Base-by-base conservation (phyloP, 2,797 vertebrate species). In the Lates japonicus region DNA sequence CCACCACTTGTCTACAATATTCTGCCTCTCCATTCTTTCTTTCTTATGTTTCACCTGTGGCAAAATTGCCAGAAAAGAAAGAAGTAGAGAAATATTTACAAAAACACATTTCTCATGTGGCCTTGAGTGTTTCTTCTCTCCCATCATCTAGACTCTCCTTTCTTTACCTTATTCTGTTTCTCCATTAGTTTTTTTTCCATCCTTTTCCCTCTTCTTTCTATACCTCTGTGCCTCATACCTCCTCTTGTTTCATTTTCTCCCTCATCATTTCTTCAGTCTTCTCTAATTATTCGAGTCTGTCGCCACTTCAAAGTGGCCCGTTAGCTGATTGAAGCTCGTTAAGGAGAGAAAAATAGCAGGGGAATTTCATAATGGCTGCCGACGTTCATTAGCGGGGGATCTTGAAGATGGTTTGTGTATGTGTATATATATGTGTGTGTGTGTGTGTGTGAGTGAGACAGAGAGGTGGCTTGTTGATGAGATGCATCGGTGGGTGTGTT, bases 251-350 rank as follows among this genome's bases (percentile, higher is more conserved):
- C 16, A 5, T 49, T 63, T 52, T 42, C 41, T 2, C 14, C 22
- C 0, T 7, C 67, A 44, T 73, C 75, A 19, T 49, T 73, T 72
- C 62, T 25, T 85, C 80, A 35, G 68, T 85, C 64, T 87, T 88
- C 33, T 72, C 70, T 90, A 85, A 87, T 90, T 79, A 87, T 86
- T 76, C 0, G 12, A 89, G 76, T 84, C 69, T 84, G 80, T 78
- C n/a, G 1, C 70, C 48, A 80, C 84, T 88, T 90, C 85, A 85
- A 81, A 88, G 90, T 70, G 80, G 79, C 41, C 65, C 14, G 58
- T 82, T 86, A 74, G 84, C 75, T 85, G 90, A 91, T 88, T 87
- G 82, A 86, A 88, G 70, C 85, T 90, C 20, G 64, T 89, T 87
- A 88, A 74, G 65, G 46, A 61, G 49, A 67, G 75, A 88, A 77